Evolutionary conservation across 2,113 vertebrate species (phyloP), one percentile per base, ranked within the genome.

Genomic region (Scopus umbretta): DNA sequence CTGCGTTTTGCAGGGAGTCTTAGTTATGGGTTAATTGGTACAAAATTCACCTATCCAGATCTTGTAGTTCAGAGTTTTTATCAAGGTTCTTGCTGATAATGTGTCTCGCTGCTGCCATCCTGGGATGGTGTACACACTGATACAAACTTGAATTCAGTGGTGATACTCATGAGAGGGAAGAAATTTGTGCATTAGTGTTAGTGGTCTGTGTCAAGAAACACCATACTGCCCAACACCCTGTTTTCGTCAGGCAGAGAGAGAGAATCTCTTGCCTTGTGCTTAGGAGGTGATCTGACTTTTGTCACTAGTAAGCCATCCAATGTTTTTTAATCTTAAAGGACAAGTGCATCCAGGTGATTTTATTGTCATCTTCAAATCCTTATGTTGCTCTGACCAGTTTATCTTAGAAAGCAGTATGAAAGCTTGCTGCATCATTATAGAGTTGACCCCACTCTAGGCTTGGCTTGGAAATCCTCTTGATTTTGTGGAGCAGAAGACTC

Each of bases 161-260:
- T 22, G 21, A 38, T 88, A 26, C 30, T 65, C 29, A 26, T 2
- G 59, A 87, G 26, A 72, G 43, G 53, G 58, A 70, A 83, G 75
- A 82, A 75, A 65, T 43, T 40, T 68, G 38, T 2, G 3, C 36
- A 13, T 72, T 79, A 38, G 42, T 22, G 13, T 81, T 90, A 40
- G 22, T 74, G 38, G 26, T 63, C 13, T 47, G 17, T 45, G 26
- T 85, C 25, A 63, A 70, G 61, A 63, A 68, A n/a, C 10, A 40
- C 8, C 5, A 5, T 63, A 4, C 58, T 90, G 27, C 23, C 52
- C 25, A 34, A 29, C 18, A n/a, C 12, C 0, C 0, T 40, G 6
- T 61, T 66, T 78, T 74, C 30, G 56, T 61, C 11, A 75, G 65
- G 20, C 42, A 40, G 7, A 47, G 58, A 49, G 32, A 42, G 16